Evolutionary conservation across 2,888 invertebrate species (phyloP).

Genomic region (Cremastobaeus sp.): DNA sequence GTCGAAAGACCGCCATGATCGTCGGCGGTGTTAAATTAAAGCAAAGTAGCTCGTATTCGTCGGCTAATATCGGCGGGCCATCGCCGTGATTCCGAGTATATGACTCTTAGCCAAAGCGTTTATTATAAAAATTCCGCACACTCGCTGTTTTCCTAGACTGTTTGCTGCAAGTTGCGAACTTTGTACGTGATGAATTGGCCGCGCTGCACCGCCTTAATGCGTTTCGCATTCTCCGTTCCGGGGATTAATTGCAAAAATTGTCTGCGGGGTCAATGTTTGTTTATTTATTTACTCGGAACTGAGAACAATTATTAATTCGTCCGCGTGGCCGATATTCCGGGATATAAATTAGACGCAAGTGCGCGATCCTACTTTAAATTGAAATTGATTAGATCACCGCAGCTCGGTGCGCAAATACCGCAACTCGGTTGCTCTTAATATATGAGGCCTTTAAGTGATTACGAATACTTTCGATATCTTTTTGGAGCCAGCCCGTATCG

Average conservation of each 20-base stretch:
- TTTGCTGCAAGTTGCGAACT: slow-evolving; percentile 6
- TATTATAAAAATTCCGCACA: slow-evolving; percentile 42
- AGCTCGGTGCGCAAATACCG: no score
- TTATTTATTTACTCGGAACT: no score
- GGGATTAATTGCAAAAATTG: background rate
- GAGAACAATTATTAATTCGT: no score
- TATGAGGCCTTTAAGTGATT: no score
- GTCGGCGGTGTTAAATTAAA: slow-evolving; percentile 44
- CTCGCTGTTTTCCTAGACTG: slow-evolving; percentile 29
- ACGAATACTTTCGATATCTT: slow-evolving; percentile 33
- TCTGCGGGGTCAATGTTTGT: no score
- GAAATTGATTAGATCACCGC: no score
- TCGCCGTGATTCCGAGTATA: slow-evolving; percentile 33
- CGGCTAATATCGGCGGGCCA: slow-evolving; percentile 39
- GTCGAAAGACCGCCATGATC: slow-evolving; percentile 41
- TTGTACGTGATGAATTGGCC: slow-evolving; percentile 32
- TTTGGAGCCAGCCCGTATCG: slow-evolving; percentile 23
- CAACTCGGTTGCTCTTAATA: no score
- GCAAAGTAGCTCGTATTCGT: slow-evolving; percentile 50
- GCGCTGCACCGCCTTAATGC: slow-evolving; percentile 6
- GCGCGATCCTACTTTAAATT: no score
- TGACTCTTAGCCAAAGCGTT: slow-evolving; percentile 41
- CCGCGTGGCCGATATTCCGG: no score
- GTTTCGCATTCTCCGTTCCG: slow-evolving; percentile 13
- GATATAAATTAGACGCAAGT: no score